Evolutionary conservation across 2,113 vertebrate species (phyloP).

Genomic region (Upupa epops): DNA sequence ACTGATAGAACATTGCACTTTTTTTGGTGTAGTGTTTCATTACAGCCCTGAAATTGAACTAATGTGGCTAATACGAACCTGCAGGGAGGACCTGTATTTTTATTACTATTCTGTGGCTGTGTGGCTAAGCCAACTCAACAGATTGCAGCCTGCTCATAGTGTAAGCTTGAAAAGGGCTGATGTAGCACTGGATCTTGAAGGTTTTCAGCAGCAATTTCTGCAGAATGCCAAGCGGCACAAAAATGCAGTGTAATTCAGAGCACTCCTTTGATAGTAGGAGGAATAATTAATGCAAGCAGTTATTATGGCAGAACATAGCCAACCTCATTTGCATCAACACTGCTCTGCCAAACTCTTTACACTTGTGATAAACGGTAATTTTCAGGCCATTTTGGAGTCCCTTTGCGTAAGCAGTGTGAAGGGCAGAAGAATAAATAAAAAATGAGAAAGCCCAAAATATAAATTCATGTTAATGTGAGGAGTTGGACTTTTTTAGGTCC

Average conservation of each 20-base stretch:
- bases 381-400: background rate
- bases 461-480: background rate
- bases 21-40: background rate
- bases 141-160: background rate
- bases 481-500: background rate
- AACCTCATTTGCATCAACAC: background rate
- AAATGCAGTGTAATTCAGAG: background rate
- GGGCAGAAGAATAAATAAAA: background rate
- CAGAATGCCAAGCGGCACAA: background rate
- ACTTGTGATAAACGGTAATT: background rate
- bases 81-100: background rate
- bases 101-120: background rate
- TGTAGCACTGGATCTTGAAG: background rate
- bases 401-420: background rate
- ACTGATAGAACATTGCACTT: background rate
- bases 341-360: background rate
- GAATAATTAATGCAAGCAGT: slow-evolving; percentile 9
- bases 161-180: background rate
- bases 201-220: background rate
- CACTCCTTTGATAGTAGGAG: background rate
- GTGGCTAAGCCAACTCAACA: background rate
- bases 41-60: background rate
- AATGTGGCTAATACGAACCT: background rate
- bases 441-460: background rate
- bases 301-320: background rate